Evolutionary conservation across 2,797 vertebrate species (phyloP).

Genomic region (Sternarchorhynchus goeldii): DNA sequence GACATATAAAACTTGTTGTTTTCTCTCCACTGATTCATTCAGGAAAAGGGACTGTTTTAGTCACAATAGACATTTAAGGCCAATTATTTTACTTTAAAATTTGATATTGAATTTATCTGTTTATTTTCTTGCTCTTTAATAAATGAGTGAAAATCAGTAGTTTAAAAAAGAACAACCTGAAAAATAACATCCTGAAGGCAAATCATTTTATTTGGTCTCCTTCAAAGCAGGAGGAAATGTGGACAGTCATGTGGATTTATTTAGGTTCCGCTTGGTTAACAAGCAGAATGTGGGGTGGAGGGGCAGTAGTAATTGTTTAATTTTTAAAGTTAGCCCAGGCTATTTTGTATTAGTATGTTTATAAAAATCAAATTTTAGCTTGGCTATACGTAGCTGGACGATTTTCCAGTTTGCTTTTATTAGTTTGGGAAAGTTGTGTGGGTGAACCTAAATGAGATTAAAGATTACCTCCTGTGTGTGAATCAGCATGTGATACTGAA

Average conservation of each 20-base stretch:
- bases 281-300: conserved; percentile 15
- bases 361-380: background rate
- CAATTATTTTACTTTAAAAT: too few relatives aligned
- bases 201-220: conserved; percentile 1
- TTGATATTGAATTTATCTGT: too few relatives aligned
- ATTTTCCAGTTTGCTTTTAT: background rate
- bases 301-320: conserved; percentile 10
- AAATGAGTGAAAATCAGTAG: too few relatives aligned
- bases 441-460: background rate
- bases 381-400: background rate
- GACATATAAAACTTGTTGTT: background rate
- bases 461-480: background rate
- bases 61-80: background rate
- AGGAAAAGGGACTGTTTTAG: background rate
- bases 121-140: too few relatives aligned
- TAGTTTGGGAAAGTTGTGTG: background rate
- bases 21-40: background rate
- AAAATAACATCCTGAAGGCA: too few relatives aligned
- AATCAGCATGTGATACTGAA: background rate
- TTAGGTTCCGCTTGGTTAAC: conserved; percentile 44
- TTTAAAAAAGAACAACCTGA: too few relatives aligned
- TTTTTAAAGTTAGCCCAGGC: conserved; percentile 3
- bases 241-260: conserved; percentile 44
- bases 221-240: conserved; percentile 34
- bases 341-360: background rate